These are phyloP conservation scores for Bombycilla garrulus DNA, from an alignment of 2,113 vertebrate genomes.

Conservation along the genomic window DNA sequence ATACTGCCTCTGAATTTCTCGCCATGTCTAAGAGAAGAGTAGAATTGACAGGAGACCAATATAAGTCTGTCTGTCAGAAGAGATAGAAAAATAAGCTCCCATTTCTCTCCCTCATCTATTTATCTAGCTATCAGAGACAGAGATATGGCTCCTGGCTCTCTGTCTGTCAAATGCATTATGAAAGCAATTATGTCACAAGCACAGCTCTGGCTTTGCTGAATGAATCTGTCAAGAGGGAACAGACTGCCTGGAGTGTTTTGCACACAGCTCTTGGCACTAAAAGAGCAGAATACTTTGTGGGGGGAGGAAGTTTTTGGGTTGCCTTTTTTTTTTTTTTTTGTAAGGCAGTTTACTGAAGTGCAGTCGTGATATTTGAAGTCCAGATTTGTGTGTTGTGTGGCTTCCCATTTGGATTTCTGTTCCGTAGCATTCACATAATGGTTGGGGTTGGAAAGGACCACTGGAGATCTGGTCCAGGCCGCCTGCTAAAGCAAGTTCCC, in stretches of 20 bases:
- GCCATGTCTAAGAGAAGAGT: neutral
- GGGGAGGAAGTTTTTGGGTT: neutral
- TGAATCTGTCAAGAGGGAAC: slow-evolving; percentile 54
- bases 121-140: slow-evolving; percentile 25
- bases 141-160: slow-evolving; percentile 31
- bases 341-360: neutral
- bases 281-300: neutral
- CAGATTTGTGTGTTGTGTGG: neutral
- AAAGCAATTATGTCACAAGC: slow-evolving; percentile 53
- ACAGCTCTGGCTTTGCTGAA: slow-evolving; percentile 53
- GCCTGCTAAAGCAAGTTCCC: neutral
- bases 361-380: neutral
- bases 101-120: slow-evolving; percentile 14
- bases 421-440: neutral
- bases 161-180: slow-evolving; percentile 46
- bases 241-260: slow-evolving; percentile 39
- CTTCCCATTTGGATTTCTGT: neutral
- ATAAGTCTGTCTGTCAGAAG: slow-evolving; percentile 4
- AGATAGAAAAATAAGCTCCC: slow-evolving; percentile 17
- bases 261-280: slow-evolving; percentile 46
- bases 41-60: slow-evolving; percentile 36
- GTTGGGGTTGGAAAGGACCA: neutral
- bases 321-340: neutral
- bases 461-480: neutral
- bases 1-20: neutral